Percentiles rank a stretch among this genome's conserved stretches.
phyloP scores from a whole-genome alignment of 2,113 vertebrate genomes.

The Lichenostomus cassidix region DNA sequence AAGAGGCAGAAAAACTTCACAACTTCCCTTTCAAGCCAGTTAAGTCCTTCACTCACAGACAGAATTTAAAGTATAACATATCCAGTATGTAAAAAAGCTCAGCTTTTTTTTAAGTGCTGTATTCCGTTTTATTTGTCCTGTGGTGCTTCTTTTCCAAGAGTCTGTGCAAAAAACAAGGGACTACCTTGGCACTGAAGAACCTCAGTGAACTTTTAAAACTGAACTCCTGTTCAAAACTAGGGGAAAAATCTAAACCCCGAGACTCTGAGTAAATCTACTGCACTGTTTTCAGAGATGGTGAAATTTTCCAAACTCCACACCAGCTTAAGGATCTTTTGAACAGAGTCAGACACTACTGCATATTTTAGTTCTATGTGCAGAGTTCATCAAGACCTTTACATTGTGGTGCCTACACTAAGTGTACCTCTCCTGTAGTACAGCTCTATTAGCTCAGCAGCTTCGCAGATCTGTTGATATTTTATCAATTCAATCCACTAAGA shows the following conservation, averaged over 20 bases:
- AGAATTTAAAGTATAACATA: not conserved
- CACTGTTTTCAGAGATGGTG: not conserved
- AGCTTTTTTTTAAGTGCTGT: not conserved
- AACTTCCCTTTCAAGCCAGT: not conserved
- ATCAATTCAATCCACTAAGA: not conserved
- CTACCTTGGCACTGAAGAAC: not conserved
- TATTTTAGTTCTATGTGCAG: not conserved
- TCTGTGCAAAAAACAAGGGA: not conserved
- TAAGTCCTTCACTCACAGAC: not conserved
- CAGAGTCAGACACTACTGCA: not conserved
- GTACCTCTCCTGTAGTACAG: not conserved
- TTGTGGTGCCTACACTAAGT: not conserved
- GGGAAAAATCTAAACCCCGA: not conserved
- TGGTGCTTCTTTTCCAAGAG: not conserved
- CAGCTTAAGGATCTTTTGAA: not conserved
- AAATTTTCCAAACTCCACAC: constrained; percentile 3
- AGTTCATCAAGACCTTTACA: not conserved
- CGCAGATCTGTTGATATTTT: not conserved
- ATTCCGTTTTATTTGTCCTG: not conserved
- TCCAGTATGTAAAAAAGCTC: not conserved
- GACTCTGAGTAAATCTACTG: not conserved
- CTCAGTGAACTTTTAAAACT: constrained; percentile 13
- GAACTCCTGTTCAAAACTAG: constrained; percentile 6
- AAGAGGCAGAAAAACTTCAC: not conserved
- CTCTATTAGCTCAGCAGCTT: not conserved